These are phyloP conservation scores for Fragum whitleyi DNA, from an alignment of 2,888 invertebrate genomes.

Conservation along the genomic window DNA sequence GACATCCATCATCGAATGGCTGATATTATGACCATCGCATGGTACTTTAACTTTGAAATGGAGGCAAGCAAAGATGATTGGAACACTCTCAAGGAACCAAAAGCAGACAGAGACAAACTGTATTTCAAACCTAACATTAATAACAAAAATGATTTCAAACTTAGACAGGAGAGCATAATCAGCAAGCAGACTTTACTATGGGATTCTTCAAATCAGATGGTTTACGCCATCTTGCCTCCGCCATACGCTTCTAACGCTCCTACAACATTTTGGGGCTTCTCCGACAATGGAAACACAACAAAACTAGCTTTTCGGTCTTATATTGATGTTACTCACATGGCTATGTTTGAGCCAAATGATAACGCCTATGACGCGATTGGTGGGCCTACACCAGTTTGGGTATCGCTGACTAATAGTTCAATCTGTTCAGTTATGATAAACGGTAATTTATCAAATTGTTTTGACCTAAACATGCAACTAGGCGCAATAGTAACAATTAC, in stretches of 20 bases:
- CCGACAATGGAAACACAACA: slow-evolving; percentile 33
- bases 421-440: slow-evolving; percentile 5
- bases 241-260: slow-evolving; percentile 6
- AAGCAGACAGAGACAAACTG: neutral
- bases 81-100: neutral
- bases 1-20: slow-evolving; percentile 52
- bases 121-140: neutral
- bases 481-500: slow-evolving; percentile 32
- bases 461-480: slow-evolving; percentile 16
- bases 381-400: slow-evolving; percentile 5
- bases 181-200: slow-evolving; percentile 37
- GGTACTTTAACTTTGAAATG: slow-evolving; percentile 38
- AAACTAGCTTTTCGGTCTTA: slow-evolving; percentile 15
- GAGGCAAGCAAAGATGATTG: neutral
- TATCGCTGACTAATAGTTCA: neutral
- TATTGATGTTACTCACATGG: slow-evolving; percentile 33
- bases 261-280: slow-evolving; percentile 39
- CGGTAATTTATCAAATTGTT: slow-evolving; percentile 7
- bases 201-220: slow-evolving; percentile 21
- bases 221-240: slow-evolving; percentile 42
- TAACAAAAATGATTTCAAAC: neutral
- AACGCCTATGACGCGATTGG: neutral
- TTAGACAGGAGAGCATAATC: slow-evolving; percentile 6
- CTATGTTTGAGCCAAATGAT: slow-evolving; percentile 38
- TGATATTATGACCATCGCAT: slow-evolving; percentile 50